These are phyloP conservation scores for Enteromius paludinosus DNA, from an alignment of 2,797 vertebrate species.

Conservation along the genomic window DNA sequence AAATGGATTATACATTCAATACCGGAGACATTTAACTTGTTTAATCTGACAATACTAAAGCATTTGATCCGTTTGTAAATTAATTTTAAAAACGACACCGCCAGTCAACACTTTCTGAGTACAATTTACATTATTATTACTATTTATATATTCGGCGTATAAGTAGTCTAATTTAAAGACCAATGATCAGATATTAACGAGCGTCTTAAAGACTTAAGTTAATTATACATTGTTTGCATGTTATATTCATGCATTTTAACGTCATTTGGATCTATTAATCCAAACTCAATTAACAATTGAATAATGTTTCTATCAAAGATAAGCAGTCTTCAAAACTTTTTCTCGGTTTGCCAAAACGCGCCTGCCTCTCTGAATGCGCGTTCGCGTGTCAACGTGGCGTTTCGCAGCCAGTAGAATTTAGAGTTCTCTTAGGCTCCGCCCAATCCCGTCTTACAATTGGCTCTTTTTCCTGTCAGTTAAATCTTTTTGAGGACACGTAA, in stretches of 20 bases:
- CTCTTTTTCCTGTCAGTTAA: rapidly evolving
- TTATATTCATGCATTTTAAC: neutral
- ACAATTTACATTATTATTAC: neutral
- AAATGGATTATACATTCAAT: neutral
- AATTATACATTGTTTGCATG: neutral
- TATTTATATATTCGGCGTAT: neutral
- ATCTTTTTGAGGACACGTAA: conserved; percentile 54
- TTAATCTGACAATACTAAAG: neutral
- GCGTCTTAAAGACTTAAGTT: neutral
- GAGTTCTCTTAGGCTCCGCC: neutral
- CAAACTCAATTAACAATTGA: neutral
- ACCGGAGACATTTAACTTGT: neutral
- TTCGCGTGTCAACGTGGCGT: conserved; percentile 86
- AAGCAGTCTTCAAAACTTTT: neutral
- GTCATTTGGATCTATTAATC: neutral
- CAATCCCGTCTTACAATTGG: conserved; percentile 68
- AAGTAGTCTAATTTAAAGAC: neutral
- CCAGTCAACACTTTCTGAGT: neutral
- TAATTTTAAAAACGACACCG: neutral
- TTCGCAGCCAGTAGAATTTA: conserved; percentile 71
- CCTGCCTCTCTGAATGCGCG: conserved; percentile 26
- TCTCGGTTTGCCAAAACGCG: conserved; percentile 3
- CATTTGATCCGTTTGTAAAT: neutral
- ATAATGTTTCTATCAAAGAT: neutral
- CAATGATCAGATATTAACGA: neutral